Conservation (phyloP, 2,888 invertebrate species). For the Seira ritae region DNA sequence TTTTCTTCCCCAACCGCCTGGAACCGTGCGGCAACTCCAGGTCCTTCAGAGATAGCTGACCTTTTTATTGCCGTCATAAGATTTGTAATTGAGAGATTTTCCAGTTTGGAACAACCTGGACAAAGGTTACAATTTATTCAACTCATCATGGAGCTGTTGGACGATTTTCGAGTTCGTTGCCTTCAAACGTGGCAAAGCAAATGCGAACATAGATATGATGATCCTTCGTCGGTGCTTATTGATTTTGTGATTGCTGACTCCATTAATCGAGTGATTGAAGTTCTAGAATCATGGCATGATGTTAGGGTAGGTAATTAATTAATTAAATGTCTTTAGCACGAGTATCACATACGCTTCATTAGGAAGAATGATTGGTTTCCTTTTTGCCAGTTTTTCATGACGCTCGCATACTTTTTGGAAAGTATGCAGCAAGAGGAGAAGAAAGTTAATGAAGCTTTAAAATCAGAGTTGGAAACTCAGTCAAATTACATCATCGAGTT, state of each 20-base stretch:
- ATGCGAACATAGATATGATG: constrained; percentile 50
- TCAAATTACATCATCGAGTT: constrained; percentile 47
- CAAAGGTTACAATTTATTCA: constrained; percentile 69
- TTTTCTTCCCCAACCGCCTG: constrained; percentile 72
- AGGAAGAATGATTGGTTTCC: constrained; percentile 18
- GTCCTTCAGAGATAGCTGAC: constrained; percentile 71
- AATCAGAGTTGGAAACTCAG: constrained; percentile 38
- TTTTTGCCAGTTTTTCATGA: constrained; percentile 66
- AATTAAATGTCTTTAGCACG: not conserved
- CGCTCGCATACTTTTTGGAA: constrained; percentile 64
- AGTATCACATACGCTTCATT: too few species aligned
- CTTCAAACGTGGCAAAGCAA: constrained; percentile 72
- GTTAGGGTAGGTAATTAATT: constrained; percentile 62
- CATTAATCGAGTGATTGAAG: constrained; percentile 58
- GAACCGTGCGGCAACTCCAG: constrained; percentile 69
- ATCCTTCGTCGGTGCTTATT: constrained; percentile 58
- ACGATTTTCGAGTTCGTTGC: constrained; percentile 70
- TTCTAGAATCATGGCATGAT: constrained; percentile 70
- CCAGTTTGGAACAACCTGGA: constrained; percentile 68
- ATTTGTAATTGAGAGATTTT: constrained; percentile 70
- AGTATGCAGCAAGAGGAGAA: constrained; percentile 55
- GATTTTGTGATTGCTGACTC: constrained; percentile 71
- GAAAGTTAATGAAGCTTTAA: constrained; percentile 39
- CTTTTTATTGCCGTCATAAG: constrained; percentile 70
- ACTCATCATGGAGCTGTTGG: constrained; percentile 68